Conservation (phyloP, 2,888 invertebrate species). For the Gandaritis pyraliata region DNA sequence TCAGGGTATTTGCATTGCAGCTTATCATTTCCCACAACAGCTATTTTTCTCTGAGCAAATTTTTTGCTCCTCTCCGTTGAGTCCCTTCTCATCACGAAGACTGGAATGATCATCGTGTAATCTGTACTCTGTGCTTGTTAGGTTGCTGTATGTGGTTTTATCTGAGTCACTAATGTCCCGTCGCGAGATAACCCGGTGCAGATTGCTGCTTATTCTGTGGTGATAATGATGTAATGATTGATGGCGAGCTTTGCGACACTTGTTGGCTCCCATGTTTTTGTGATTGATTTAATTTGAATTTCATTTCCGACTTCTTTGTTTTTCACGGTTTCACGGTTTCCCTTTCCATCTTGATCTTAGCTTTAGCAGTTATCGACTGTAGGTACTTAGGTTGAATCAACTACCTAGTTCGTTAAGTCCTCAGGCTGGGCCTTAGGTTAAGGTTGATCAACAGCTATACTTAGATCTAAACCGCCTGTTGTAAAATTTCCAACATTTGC, state of each 20-base stretch:
- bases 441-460: no score
- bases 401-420: background rate
- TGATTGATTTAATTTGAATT: background rate
- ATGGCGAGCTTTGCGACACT: constrained; percentile 7
- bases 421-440: background rate
- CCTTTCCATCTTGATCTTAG: no score
- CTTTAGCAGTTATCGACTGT: no score
- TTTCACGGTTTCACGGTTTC: no score
- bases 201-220: constrained; percentile 8
- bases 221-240: constrained; percentile 21
- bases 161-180: constrained; percentile 20
- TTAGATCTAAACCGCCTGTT: background rate
- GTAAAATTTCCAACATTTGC: background rate
- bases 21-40: no score
- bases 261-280: background rate
- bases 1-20: no score
- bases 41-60: no score
- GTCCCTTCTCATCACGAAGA: background rate
- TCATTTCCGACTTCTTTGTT: background rate
- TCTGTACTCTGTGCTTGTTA: constrained; percentile 2
- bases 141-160: constrained; percentile 12
- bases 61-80: no score
- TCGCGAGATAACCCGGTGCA: constrained; percentile 11
- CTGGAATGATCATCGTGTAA: constrained; percentile 8
- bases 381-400: background rate